Evolutionary conservation across 2,888 invertebrate genomes (phyloP), one percentile per base, ranked within the genome.

Genomic region (Archaeoteleia sp.): DNA sequence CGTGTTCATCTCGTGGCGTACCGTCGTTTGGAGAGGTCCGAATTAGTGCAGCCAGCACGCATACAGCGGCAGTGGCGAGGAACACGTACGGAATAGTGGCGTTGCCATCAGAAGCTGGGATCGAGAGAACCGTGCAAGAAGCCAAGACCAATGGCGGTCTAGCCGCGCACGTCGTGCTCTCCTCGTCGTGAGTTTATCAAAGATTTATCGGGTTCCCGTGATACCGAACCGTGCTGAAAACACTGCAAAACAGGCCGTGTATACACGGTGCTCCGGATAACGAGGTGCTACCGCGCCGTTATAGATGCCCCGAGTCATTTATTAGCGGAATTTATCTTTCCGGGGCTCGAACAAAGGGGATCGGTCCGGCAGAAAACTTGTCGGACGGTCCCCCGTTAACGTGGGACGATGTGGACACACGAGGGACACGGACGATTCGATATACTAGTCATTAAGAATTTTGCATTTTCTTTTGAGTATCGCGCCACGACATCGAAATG

Each of bases 261-360:
- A 68, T 73, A 75, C 72, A 75, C 68, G 76, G 62, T 66, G 67
- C 67, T 58, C 61, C 74, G 82, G 81, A 81, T 83, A 84, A 83
- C 83, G 83, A 84, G 83, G 80, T 79, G 83, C 82, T 83, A 82
- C 82, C 78, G 82, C 78, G 81, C 76, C 76, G 78, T 77, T 77
- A 80, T 82, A 80, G 77, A 80, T 81, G 74, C 77, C 75, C 72
- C 70, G 73, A 78, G 79, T 79, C 81, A 80, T 81, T 81, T 81
- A 81, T 81, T 81, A 81, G 61, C 49, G 45, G 70, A 67, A 70
- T 81, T 80, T 81, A 81, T 79, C 80, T 70, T 65, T 61, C 67
- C 53, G 61, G 61, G 61, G 40, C 48, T 53, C 58, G 57, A 65
- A 65, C 67, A 81, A 81, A 79, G 78, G 77, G 75, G 75, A 74